Conservation (phyloP, 1,140 invertebrate genomes). For the Zaprionus ghesquierei region DNA sequence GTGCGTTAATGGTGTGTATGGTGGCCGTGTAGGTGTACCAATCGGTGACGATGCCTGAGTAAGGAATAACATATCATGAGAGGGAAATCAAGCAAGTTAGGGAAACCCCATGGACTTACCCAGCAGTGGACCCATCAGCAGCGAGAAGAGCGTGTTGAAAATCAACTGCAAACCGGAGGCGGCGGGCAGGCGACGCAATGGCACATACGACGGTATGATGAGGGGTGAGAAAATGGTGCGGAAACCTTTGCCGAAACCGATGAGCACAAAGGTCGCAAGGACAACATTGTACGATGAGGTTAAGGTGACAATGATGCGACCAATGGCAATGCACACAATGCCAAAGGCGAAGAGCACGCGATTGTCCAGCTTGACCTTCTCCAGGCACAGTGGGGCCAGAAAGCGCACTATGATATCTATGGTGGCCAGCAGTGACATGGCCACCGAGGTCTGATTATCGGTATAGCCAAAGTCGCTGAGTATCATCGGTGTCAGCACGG, state of each 20-base stretch:
- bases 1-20: conserved; percentile 63
- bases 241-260: conserved; percentile 88
- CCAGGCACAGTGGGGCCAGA: conserved; percentile 85
- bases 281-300: conserved; percentile 60
- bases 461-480: conserved; percentile 85
- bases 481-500: conserved; percentile 87
- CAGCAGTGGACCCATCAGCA: conserved; percentile 85
- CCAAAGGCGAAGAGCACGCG: conserved; percentile 87
- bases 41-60: conserved; percentile 58
- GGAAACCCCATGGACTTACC: too few relatives aligned
- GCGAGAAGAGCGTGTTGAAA: conserved; percentile 85
- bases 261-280: conserved; percentile 63
- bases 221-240: conserved; percentile 87
- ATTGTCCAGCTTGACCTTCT: conserved; percentile 86
- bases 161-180: conserved; percentile 87
- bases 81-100: neutral
- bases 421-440: conserved; percentile 85
- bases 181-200: conserved; percentile 85
- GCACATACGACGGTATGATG: conserved; percentile 87
- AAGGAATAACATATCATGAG: neutral
- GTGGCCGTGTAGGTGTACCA: conserved; percentile 59
- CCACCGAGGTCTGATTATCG: conserved; percentile 84
- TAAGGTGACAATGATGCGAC: conserved; percentile 82
- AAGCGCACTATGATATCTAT: conserved; percentile 86
- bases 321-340: conserved; percentile 85